phyloP scores from a whole-genome alignment of 2,888 invertebrate genomes.

The Pollenia labialis region DNA sequence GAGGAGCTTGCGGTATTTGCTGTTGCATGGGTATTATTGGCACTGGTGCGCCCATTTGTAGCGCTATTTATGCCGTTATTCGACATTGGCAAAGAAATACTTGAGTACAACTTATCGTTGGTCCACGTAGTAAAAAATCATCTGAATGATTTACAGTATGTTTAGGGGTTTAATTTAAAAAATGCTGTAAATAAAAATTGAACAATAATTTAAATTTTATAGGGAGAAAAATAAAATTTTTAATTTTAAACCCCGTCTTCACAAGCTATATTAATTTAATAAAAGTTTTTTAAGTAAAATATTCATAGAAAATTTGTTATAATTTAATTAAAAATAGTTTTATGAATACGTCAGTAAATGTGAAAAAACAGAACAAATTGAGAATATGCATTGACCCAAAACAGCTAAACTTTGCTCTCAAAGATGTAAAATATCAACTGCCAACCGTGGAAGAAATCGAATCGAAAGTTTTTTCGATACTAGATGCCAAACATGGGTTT shows the following conservation, averaged over 20 bases:
- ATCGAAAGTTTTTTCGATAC: background rate
- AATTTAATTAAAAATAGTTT: no score
- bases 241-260: background rate
- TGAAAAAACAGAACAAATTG: no score
- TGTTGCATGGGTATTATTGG: slow-evolving; percentile 70
- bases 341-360: no score
- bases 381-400: no score
- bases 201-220: background rate
- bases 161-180: background rate
- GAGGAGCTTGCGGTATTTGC: slow-evolving; percentile 56
- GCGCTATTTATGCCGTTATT: slow-evolving; percentile 80
- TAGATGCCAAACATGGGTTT: no score
- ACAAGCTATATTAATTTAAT: no score
- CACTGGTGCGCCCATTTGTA: slow-evolving; percentile 76
- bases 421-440: slow-evolving; percentile 13
- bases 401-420: background rate
- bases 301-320: no score
- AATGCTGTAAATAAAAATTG: slow-evolving; percentile 17
- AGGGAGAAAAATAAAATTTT: background rate
- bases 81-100: slow-evolving; percentile 78
- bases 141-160: background rate
- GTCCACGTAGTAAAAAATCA: slow-evolving; percentile 53
- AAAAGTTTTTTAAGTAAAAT: no score
- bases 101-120: slow-evolving; percentile 67
- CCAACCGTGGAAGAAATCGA: slow-evolving; percentile 9